Percentiles rank a stretch among this genome's conserved stretches.
Conservation (phyloP, 30 jellyfish, hydroid and myxozoan genomes). For the Cassiopea xamachana region DNA sequence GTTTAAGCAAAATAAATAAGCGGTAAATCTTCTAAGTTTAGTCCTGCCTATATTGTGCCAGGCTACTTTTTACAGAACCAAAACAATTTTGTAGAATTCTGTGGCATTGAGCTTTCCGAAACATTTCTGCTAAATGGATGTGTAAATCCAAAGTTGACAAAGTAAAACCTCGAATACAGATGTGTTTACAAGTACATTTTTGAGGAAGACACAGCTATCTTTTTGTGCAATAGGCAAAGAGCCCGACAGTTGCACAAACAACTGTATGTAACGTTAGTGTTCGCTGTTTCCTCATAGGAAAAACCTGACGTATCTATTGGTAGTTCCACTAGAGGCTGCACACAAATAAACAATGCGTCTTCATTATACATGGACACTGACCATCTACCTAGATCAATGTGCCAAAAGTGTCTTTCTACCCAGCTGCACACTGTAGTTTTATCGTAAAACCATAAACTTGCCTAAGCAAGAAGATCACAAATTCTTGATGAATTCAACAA, state of each 20-base stretch:
- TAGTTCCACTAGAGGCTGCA: too few relatives aligned
- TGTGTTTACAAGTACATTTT: not conserved
- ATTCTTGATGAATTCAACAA: too few relatives aligned
- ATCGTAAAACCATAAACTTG: too few relatives aligned
- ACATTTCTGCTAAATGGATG: not conserved
- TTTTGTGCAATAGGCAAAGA: slow-evolving; percentile 4
- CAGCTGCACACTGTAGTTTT: too few relatives aligned
- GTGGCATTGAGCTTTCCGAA: not conserved
- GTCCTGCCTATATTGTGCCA: slow-evolving; percentile 14
- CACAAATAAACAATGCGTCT: too few relatives aligned
- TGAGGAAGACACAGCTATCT: slow-evolving; percentile 4
- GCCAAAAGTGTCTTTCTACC: too few relatives aligned
- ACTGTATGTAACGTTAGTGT: not conserved
- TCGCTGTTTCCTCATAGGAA: not conserved
- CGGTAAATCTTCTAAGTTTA: not conserved
- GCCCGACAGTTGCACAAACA: slow-evolving; percentile 14
- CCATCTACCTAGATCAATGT: too few relatives aligned
- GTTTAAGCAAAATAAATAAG: not conserved
- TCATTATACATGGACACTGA: too few relatives aligned
- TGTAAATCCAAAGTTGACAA: not conserved
- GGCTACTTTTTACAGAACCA: not conserved
- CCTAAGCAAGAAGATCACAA: too few relatives aligned
- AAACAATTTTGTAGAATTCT: not conserved
- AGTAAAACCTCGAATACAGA: not conserved
- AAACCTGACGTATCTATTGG: too few relatives aligned